Percentiles rank a stretch among this genome's conserved stretches.
These are phyloP conservation scores for Microctonus aethiopoides DNA, from an alignment of 2,888 invertebrate genomes.

Conservation along the genomic window DNA sequence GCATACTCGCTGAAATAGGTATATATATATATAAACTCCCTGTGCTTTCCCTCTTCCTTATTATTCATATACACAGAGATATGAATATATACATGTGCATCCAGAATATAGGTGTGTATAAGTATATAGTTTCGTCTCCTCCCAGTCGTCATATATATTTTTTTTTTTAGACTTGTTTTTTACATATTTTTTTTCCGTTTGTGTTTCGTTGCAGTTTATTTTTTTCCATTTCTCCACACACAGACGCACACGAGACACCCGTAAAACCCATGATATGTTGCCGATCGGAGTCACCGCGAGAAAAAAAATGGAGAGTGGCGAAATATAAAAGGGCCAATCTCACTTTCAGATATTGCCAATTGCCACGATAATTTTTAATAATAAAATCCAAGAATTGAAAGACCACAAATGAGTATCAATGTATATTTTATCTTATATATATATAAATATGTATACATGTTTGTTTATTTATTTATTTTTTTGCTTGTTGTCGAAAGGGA, in stretches of 20 bases:
- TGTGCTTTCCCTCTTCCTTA: conserved; percentile 13
- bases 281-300: conserved; percentile 8
- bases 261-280: conserved; percentile 26
- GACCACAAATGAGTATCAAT: conserved; percentile 1
- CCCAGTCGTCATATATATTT: neutral
- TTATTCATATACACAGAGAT: neutral
- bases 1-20: too few species aligned
- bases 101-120: too few species aligned
- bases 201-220: neutral
- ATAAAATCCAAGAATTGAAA: conserved; percentile 2
- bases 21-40: neutral
- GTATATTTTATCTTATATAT: neutral
- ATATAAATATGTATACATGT: neutral
- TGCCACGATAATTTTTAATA: conserved; percentile 24
- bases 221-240: neutral
- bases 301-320: conserved; percentile 11
- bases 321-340: conserved; percentile 5
- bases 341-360: conserved; percentile 12
- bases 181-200: conserved; percentile 4
- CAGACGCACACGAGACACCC: neutral
- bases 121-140: neutral
- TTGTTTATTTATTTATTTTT: neutral
- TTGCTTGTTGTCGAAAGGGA: neutral
- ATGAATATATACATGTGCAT: neutral
- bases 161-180: neutral